Evolutionary conservation across 2,797 vertebrate species (phyloP), one percentile per base, ranked within the genome.

Genomic region (Scarus forsteni): DNA sequence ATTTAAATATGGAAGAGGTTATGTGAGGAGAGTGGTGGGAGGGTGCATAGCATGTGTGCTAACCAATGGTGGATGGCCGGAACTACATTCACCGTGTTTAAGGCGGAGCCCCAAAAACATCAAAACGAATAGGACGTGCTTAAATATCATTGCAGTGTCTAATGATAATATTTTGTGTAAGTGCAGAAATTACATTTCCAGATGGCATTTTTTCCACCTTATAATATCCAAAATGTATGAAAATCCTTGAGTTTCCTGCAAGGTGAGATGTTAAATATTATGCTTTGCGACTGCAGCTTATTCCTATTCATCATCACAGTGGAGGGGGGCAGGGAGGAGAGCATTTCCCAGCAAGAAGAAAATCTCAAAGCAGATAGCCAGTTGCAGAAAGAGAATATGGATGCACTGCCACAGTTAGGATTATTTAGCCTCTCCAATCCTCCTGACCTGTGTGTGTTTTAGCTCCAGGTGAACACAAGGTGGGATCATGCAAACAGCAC

Each of bases 341-440:
- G 51, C 16, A 5, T 70, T 79, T 72, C 78, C 66, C 76, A 81
- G 69, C 76, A 77, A 50, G 64, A 51, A n/a, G 51, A 57, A 71
- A 61, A 72, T 67, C 66, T 52, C 43, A 59, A 13, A 51, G 76
- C 69, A 63, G 38, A 55, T 68, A 16, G 18, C 13, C 53, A 45
- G 60, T 64, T 60, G 62, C 66, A 57, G 73, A 61, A 52, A 55
- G 52, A 70, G 51, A 71, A 60, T 52, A 57, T 45, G 55, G 61
- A 72, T 49, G 36, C 40, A 85, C 70, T 65, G 59, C 70, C 81
- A 9, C 73, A 67, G 73, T 85, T 56, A 45, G 82, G 74, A 65
- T 66, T 73, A 62, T 82, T 85, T 71, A 62, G 44, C 63, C 75
- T 65, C 62, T 68, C 38, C 40, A 1, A 54, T 76, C 68, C 15